Evolutionary conservation across 2,797 vertebrate genomes (phyloP).

Genomic region (Sciurus carolinensis): DNA sequence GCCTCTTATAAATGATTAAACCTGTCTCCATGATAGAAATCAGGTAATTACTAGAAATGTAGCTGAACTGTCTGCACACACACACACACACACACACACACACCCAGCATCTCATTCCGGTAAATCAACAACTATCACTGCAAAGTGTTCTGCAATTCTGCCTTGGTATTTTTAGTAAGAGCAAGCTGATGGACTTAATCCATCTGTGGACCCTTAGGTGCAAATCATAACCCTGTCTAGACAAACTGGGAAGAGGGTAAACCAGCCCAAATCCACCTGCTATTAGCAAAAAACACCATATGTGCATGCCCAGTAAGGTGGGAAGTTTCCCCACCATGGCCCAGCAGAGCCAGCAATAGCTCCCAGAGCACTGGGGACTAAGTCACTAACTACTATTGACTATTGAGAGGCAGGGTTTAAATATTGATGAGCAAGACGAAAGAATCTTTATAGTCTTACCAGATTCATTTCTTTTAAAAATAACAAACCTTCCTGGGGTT

Average conservation of each 20-base stretch:
- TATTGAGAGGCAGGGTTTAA: background rate
- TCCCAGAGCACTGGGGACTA: background rate
- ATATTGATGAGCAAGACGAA: background rate
- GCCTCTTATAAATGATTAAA: background rate
- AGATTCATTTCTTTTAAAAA: conserved; percentile 1
- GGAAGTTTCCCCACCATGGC: too few species aligned
- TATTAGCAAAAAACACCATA: background rate
- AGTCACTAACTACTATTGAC: background rate
- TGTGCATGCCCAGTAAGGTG: accelerated
- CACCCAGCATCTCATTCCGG: background rate
- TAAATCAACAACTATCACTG: background rate
- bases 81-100: too few species aligned
- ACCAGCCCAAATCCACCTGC: background rate
- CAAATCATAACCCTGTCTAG: background rate
- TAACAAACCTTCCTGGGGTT: background rate
- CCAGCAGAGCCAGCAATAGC: background rate
- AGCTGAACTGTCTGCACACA: background rate
- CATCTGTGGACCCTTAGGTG: background rate
- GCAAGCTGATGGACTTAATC: background rate
- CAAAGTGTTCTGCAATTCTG: background rate
- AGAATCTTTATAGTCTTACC: background rate
- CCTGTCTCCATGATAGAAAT: background rate
- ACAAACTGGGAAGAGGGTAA: background rate
- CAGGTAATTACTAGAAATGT: background rate
- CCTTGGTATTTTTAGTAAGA: background rate